phyloP scores from a whole-genome alignment of 2,888 invertebrate species.

The Perithous albicinctus region DNA sequence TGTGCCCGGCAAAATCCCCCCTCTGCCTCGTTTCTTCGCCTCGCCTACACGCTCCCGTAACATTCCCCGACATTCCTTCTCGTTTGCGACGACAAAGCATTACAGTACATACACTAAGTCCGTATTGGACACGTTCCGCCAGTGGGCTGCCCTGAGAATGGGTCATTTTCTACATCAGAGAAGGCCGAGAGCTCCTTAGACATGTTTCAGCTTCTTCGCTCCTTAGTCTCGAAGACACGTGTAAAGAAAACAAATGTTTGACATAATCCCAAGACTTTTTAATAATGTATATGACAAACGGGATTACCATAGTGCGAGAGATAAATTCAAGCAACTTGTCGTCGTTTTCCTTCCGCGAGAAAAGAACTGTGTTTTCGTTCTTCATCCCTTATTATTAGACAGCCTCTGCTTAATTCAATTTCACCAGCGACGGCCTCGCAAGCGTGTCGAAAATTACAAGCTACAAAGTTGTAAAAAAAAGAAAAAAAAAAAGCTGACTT shows the following conservation, averaged over 20 bases:
- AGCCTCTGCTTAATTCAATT: conserved; percentile 9
- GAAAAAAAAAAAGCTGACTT: too few relatives aligned
- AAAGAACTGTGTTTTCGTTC: too few relatives aligned
- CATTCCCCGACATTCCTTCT: conserved; percentile 63
- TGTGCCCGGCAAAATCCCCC: conserved; percentile 55
- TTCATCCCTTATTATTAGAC: not conserved
- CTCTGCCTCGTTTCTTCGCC: conserved; percentile 36
- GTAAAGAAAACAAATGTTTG: not conserved
- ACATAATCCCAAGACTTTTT: too few relatives aligned
- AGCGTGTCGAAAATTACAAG: conserved; percentile 4
- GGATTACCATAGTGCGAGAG: too few relatives aligned
- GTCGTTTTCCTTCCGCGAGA: too few relatives aligned
- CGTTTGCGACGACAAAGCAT: conserved; percentile 27
- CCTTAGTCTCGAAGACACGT: not conserved
- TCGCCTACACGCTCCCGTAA: conserved; percentile 68
- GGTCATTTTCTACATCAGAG: not conserved
- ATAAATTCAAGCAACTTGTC: too few relatives aligned
- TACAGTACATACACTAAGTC: conserved; percentile 12
- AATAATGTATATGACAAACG: too few relatives aligned
- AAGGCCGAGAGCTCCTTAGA: not conserved
- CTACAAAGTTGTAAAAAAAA: conserved; percentile 26
- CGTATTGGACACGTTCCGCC: conserved; percentile 29
- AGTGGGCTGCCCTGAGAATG: conserved; percentile 16
- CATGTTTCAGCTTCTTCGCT: not conserved
- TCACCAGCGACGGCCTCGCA: not conserved